These are phyloP conservation scores for Andrena fulva DNA, from an alignment of 2,888 invertebrate species.

Conservation along the genomic window DNA sequence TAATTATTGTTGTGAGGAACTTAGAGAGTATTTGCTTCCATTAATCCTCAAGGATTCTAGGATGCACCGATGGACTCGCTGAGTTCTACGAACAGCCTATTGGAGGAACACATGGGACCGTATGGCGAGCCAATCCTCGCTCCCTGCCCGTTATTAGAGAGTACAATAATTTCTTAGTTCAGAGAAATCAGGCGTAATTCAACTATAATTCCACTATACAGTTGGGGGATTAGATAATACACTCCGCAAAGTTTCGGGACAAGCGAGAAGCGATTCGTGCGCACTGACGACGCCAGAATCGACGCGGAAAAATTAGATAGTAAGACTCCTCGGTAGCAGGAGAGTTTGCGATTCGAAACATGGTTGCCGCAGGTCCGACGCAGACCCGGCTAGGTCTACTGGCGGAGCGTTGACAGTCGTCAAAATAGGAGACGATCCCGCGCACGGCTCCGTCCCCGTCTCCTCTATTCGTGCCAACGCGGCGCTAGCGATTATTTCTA, in stretches of 20 bases:
- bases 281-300: neutral
- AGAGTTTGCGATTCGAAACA: neutral
- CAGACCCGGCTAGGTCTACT: neutral
- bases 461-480: neutral
- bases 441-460: neutral
- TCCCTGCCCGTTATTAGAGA: neutral
- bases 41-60: no score
- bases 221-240: neutral
- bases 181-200: neutral
- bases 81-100: neutral
- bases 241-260: neutral
- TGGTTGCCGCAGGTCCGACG: neutral
- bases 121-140: neutral
- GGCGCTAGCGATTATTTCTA: slow-evolving; percentile 2
- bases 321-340: no score
- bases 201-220: neutral
- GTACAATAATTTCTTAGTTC: neutral
- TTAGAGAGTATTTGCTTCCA: no score
- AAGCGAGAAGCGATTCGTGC: neutral
- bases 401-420: neutral
- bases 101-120: neutral
- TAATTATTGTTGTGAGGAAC: no score
- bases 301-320: no score
- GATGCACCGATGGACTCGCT: no score
- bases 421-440: neutral